Percentiles rank a stretch among this genome's conserved stretches.
Evolutionary conservation across 2,888 invertebrate species (phyloP).

Genomic region (Euphydryas editha): DNA sequence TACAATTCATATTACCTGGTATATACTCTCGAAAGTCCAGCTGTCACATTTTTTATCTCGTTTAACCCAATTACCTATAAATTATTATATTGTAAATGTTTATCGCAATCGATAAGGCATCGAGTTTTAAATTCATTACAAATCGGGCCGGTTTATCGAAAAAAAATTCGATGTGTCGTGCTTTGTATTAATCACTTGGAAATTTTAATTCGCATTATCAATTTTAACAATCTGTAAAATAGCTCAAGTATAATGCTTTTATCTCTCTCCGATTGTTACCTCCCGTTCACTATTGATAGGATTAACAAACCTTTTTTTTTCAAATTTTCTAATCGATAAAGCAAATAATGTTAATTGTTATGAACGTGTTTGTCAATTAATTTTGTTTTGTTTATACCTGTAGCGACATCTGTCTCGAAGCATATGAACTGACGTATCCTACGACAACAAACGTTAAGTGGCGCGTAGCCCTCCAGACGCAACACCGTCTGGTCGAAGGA

Average conservation of each 20-base stretch:
- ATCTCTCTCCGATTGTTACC: background rate
- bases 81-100: constrained; percentile 55
- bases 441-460: no score
- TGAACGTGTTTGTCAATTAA: no score
- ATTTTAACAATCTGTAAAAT: background rate
- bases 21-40: background rate
- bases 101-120: constrained; percentile 53
- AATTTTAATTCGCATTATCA: constrained; percentile 17
- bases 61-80: constrained; percentile 72
- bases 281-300: background rate
- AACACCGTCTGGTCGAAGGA: no score
- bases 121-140: constrained; percentile 48
- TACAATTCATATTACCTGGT: background rate
- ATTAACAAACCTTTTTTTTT: no score
- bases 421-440: no score
- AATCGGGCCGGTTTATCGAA: constrained; percentile 53
- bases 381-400: no score
- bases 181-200: constrained; percentile 31
- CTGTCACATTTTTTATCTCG: constrained; percentile 24
- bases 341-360: no score
- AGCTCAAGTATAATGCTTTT: background rate
- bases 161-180: constrained; percentile 35
- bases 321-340: no score
- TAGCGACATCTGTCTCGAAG: no score
- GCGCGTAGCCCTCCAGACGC: no score